Evolutionary conservation across 2,797 vertebrate genomes (phyloP).

Genomic region (Tarsius wallacei): DNA sequence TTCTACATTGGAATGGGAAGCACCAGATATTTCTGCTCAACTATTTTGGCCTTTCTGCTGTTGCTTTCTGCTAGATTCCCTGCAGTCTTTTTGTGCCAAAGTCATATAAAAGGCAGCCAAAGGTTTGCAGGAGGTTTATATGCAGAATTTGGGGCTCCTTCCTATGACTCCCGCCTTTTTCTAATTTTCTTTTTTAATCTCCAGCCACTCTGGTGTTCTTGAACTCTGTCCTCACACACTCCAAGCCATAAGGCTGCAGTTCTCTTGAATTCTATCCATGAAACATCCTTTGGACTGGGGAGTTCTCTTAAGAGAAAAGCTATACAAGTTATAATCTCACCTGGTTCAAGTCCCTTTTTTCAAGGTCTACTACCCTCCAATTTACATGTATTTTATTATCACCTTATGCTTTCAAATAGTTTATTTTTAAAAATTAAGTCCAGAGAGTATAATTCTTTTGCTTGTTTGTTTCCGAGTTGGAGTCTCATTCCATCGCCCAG

Average conservation of each 20-base stretch:
- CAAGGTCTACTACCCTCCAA: not conserved
- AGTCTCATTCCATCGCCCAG: too few species aligned
- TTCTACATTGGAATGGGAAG: not conserved
- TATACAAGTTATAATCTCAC: not conserved
- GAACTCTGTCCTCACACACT: not conserved
- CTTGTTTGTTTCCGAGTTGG: too few species aligned
- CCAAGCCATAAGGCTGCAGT: not conserved
- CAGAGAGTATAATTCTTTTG: not conserved
- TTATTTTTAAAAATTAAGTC: not conserved
- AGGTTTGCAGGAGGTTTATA: not conserved
- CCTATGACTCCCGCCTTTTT: not conserved
- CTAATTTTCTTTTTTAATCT: constrained; percentile 7
- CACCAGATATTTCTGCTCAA: not conserved
- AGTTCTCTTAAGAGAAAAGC: constrained; percentile 5
- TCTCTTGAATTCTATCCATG: not conserved
- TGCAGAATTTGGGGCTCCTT: not conserved
- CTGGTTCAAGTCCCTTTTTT: not conserved
- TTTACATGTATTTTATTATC: not conserved
- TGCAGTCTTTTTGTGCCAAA: not conserved
- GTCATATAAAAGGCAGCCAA: not conserved
- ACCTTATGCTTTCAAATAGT: not conserved
- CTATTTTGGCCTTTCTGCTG: not conserved
- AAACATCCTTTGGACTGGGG: not conserved
- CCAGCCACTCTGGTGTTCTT: not conserved
- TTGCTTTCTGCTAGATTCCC: not conserved